Evolutionary conservation across 2,888 invertebrate species (phyloP), one percentile per base, ranked within the genome.

Genomic region (Drosophila tanythrix): DNA sequence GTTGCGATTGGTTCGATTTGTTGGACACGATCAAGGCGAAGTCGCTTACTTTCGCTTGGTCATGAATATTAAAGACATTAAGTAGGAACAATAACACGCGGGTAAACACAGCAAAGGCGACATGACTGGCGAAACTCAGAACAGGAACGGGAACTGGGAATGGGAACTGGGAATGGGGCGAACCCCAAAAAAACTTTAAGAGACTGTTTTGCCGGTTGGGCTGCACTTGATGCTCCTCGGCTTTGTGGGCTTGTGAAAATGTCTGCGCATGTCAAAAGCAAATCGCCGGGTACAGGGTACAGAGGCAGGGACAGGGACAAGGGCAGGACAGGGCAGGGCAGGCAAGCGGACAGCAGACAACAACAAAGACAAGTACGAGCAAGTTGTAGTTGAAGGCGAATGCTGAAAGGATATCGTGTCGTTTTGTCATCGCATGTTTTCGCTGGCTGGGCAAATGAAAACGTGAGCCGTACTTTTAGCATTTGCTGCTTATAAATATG

Each of bases 21-120:
- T 79, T 81, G 86, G 76, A 91, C 90, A 89, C 86, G 91, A 90
- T 88, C 88, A 75, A 83, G 89, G 88, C 88, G 81, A 88, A 88
- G 90, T 90, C 91, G 91, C 91, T 88, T 90, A 88, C 88, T 88
- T 88, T 88, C 88, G 88, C 90, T 88, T 88, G 88, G 88, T 88
- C 88, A 88, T 88, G 88, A 88, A 88, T 88, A 88, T 88, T 88
- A 88, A 88, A 90, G 90, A 88, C 90, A 90, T 90, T 88, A 88
- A 88, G 91, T 90, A 88, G 87, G 83, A 90, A 89, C 82, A 81
- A 85, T 90, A 90, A 83, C 79, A 79, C 71, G 70, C 70, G 68
- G 61, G 36, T 65, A 65, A 46, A 40, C 56, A 56, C 15, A 53
- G 68, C 53, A 53, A 40, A 55, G 57, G 55, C 43, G 55, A 69